These are phyloP conservation scores for Xyrichtys novacula DNA, from an alignment of 2,797 vertebrate genomes.

Conservation along the genomic window DNA sequence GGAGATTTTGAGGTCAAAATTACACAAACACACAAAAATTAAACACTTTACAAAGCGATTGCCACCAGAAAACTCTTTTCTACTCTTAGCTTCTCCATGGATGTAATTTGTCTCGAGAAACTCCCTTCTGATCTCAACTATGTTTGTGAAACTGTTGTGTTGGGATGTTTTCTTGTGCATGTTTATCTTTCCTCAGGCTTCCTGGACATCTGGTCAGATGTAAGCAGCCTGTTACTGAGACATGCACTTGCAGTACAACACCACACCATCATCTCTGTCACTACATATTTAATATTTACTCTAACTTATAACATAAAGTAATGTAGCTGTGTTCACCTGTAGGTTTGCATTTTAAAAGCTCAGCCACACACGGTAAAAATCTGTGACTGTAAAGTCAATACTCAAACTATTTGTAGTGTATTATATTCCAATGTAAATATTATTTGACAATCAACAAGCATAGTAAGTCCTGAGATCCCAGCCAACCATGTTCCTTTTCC, in stretches of 20 bases:
- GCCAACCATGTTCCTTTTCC: slow-evolving; percentile 28
- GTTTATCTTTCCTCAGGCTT: not conserved
- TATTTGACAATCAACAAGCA: too few species aligned
- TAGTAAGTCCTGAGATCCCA: slow-evolving; percentile 34
- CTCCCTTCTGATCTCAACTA: slow-evolving; percentile 5
- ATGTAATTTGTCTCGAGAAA: not conserved
- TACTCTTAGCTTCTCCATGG: too few species aligned
- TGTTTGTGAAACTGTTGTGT: slow-evolving; percentile 20
- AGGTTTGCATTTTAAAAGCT: too few species aligned
- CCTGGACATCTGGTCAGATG: slow-evolving; percentile 1
- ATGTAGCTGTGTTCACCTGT: too few species aligned
- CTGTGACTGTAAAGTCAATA: not conserved
- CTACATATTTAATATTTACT: not conserved
- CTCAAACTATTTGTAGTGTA: not conserved
- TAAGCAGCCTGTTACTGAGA: slow-evolving; percentile 5
- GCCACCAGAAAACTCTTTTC: too few species aligned
- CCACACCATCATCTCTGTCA: not conserved
- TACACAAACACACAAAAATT: not conserved
- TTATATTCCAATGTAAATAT: slow-evolving; percentile 1
- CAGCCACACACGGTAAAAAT: too few species aligned
- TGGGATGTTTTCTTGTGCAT: slow-evolving; percentile 11
- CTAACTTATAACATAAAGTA: too few species aligned
- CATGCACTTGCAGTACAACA: not conserved
- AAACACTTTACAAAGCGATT: too few species aligned
- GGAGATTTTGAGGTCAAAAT: slow-evolving; percentile 4